phyloP scores from a whole-genome alignment of 2,888 invertebrate species.

The Cheilosia vernalis region DNA sequence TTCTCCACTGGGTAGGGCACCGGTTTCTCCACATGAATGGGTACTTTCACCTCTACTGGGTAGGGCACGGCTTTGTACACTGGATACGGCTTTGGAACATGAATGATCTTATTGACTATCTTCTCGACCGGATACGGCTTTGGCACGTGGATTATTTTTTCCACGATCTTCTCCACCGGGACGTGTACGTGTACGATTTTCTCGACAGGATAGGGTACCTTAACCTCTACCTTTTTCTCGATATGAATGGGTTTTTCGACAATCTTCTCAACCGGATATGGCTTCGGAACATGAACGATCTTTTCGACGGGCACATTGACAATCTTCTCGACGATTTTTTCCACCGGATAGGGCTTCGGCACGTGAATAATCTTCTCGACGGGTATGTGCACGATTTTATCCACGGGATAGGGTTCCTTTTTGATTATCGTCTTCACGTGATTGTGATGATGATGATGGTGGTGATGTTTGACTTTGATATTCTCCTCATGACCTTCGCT shows the following conservation, averaged over 20 bases:
- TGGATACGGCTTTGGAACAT: conserved; percentile 84
- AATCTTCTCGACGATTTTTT: conserved; percentile 81
- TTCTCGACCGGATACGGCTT: conserved; percentile 79
- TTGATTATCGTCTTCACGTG: conserved; percentile 87
- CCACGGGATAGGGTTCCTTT: conserved; percentile 84
- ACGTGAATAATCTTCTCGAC: conserved; percentile 85
- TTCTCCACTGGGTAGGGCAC: conserved; percentile 79
- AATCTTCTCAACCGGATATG: conserved; percentile 77
- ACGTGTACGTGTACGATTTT: conserved; percentile 79
- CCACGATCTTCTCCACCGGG: conserved; percentile 81
- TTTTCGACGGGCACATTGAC: conserved; percentile 78
- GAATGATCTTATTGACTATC: conserved; percentile 81
- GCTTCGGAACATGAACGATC: conserved; percentile 83
- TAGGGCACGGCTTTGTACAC: conserved; percentile 83
- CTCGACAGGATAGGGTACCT: conserved; percentile 82
- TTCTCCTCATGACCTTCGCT: conserved; percentile 75
- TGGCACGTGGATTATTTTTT: conserved; percentile 84
- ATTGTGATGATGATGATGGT: conserved; percentile 87
- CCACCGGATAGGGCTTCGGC: conserved; percentile 85
- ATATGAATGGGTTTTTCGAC: conserved; percentile 84
- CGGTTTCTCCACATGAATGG: conserved; percentile 77
- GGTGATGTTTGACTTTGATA: conserved; percentile 85
- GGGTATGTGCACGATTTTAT: conserved; percentile 83
- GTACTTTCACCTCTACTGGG: conserved; percentile 82
- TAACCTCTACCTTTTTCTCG: conserved; percentile 81